Base-by-base conservation (phyloP, 1,140 invertebrate genomes). In the Diorhabda carinulata region DNA sequence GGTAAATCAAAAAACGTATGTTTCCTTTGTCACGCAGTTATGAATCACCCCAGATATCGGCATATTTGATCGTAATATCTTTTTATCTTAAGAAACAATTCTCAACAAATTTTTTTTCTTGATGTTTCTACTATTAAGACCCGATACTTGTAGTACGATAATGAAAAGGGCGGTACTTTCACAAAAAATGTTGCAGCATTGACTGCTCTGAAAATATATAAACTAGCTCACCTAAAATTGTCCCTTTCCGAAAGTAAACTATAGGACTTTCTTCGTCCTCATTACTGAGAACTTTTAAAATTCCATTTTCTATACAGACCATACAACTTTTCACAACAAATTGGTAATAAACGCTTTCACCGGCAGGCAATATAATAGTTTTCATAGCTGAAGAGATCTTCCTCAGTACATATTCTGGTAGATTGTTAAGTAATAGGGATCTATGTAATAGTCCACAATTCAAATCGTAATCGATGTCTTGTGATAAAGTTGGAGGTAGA, bases 211-310 rank as follows among this genome's bases (percentile, higher is more conserved):
- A 9, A 25, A 52, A 6, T 52, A 8, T 67, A 8, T 5, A 58
- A 44, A n/a, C 42, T 40, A 81, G 81, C 78, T 83, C 81, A 4
- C 83, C 83, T 65, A 84, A 80, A 68, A 81, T 81, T 2, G 83
- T 83, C 40, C 83, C 83, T 67, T 79, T 80, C n/a, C 74, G 72
- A 71, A 84, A 83, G 8, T 82, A 83, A 70, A 84, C 82, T 78
- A 84, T 82, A 3, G 83, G 82, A 68, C 81, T 84, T 74, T 83
- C 81, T 65, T 83, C 82, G 70, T 84, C 83, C 66, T 83, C 82
- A 67, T 83, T 82, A 2, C 82, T 83, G 56, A 84, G 64, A 63
- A 84, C 70, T 74, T 84, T 82, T 42, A 84, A 69, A n/a, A 82
- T 80, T 4, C 83, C 83, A 67, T 72, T 81, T 3, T 79, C 82